Base-by-base conservation (phyloP, 2,888 invertebrate species). In the Cheilosia soror region DNA sequence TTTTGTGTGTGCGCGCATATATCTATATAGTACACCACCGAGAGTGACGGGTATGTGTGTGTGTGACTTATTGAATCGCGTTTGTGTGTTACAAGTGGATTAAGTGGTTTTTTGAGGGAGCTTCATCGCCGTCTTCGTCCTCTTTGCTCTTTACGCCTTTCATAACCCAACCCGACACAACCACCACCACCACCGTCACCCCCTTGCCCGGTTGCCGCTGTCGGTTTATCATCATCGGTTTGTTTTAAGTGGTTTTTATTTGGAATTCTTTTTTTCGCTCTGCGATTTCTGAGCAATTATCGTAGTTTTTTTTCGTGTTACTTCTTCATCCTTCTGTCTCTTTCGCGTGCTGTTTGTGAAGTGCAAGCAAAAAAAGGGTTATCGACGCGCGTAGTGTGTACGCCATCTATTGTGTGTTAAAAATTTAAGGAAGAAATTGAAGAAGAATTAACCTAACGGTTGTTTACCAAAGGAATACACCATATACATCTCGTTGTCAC, bases 31-130 rank as follows among this genome's bases (percentile, higher is more conserved):
- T 65, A 29, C 20, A 13, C 37, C 37, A 37, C 11, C 37, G 11
- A 37, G 37, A 37, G 37, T 37, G 37, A 37, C 37, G 37, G 11
- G 37, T 62, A 57, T 69, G 51, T 79, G 47, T 68, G 47, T 68
- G 57, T 76, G 80, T 85, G 72, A 85, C 85, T 85, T 85, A 85
- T 85, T 85, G 81, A 85, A 85, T 85, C 85, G 85, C 85, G 81
- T 85, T 81, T 85, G 80, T 80, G 85, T 85, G 85, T 81, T 85
- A 81, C 85, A 85, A 85, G 85, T 85, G 85, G 85, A 85, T 85
- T 85, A 85, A 85, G 85, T 85, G 85, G 85, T 81, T 85, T 37
- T 84, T 81, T 68, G 80, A 80, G 76, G 85, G 76, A 85, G 85
- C 85, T 85, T 85, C 80, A 62, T 68, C 65, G 80, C 40, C 72